Base-by-base conservation (phyloP, 2,888 invertebrate genomes). In the Xestoiulus laeticollis region DNA sequence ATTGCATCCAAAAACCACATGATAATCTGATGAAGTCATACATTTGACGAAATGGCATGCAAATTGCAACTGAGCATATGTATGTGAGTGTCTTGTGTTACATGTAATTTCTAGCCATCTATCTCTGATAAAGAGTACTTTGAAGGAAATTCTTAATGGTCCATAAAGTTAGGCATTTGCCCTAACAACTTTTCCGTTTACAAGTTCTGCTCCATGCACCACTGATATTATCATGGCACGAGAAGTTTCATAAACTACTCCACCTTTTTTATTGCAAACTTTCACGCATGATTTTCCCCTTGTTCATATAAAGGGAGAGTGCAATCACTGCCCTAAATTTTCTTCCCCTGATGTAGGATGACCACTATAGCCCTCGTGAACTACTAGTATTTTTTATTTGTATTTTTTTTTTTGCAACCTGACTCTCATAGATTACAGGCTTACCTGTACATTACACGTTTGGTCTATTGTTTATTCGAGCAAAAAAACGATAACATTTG, bases 291-390 rank as follows among this genome's bases (percentile, higher is more conserved):
- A 78, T 78, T 78, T 68, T 30, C 78, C 53, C 78, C 30, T 14
- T 30, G 0, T 48, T 78, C 78, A 30, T 26, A 14, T 78, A 30
- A 78, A 78, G 78, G 78, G 78, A 78, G 78, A 78, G 78, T 78
- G 78, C 78, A 78, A 78, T 78, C 78, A 78, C 78, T 78, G 78
- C 78, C 78, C 78, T 30, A 78, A 78, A 78, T 78, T 78, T 78
- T 26, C 30, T 30, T 78, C 78, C 78, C 30, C 78, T 30, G 6
- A 30, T 78, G 30, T 78, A 26, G 78, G 78, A 78, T 78, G 78
- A 30, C 78, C 30, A 78, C 30, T 8, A 30, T 78, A 26, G 30
- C 78, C 78, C 30, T 78, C 78, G 78, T 68, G 59, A 68, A 68
- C 59, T 22, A 68, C 59, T 68, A 68, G 22, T 19, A 68, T 78